Percentiles rank a stretch among this genome's conserved stretches.
phyloP scores from a whole-genome alignment of 2,113 vertebrate species.

The Pampusana beccarii region DNA sequence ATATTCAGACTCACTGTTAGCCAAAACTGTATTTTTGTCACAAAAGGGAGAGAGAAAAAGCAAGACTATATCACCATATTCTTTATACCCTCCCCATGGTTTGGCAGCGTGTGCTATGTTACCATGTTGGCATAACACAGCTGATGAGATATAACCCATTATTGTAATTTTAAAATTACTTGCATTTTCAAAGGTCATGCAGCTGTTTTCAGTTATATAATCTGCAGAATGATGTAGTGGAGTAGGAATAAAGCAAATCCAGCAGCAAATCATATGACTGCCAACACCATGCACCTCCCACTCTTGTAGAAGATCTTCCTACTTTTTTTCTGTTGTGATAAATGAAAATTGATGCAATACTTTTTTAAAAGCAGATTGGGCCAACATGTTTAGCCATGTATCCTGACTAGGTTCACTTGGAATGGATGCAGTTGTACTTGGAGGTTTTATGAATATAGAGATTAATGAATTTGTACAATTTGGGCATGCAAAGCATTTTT shows the following conservation, averaged over 20 bases:
- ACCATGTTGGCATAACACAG: background rate
- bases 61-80: background rate
- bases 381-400: background rate
- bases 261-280: background rate
- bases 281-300: background rate
- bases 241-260: background rate
- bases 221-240: background rate
- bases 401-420: background rate
- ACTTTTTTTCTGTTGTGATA: background rate
- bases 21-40: background rate
- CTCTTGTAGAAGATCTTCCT: background rate
- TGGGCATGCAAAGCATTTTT: conserved; percentile 71
- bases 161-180: background rate
- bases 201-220: conserved; percentile 11
- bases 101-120: background rate
- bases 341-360: background rate
- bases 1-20: background rate
- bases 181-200: conserved; percentile 14
- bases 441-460: conserved; percentile 54
- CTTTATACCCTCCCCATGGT: background rate
- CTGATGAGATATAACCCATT: background rate
- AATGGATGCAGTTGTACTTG: conserved; percentile 3
- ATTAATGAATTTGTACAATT: conserved; percentile 74
- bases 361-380: background rate
- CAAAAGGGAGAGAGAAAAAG: background rate